These are phyloP conservation scores for Acridotheres tristis DNA, from an alignment of 2,797 vertebrate genomes.

Conservation along the genomic window DNA sequence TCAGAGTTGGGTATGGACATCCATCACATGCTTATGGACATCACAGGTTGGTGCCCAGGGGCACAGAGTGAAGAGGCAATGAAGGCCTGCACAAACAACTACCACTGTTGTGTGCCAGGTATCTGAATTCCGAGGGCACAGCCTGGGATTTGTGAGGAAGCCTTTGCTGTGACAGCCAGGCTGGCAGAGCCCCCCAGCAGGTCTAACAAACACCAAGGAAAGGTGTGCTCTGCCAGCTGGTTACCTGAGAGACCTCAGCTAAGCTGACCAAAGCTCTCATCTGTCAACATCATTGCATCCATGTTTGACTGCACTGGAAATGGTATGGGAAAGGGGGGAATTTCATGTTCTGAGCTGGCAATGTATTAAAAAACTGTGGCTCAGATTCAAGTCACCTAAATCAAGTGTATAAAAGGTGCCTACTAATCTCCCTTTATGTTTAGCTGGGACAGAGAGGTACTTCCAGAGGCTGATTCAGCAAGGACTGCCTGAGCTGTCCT, in stretches of 20 bases:
- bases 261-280: background rate
- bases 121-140: background rate
- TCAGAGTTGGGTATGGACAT: background rate
- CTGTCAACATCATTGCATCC: background rate
- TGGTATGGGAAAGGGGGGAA: background rate
- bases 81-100: background rate
- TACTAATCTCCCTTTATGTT: background rate
- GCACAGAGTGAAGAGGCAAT: fast-evolving
- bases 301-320: background rate
- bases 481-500: background rate
- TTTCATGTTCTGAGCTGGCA: background rate
- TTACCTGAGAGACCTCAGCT: background rate
- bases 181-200: background rate
- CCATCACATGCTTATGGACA: background rate
- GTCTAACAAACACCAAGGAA: background rate
- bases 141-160: background rate
- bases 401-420: background rate
- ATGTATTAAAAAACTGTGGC: background rate
- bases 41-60: fast-evolving
- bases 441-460: background rate
- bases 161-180: background rate
- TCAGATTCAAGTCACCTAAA: background rate
- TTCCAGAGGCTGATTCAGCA: background rate
- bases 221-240: background rate
- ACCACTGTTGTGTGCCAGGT: fast-evolving